Evolutionary conservation across 2,888 invertebrate species (phyloP), one percentile per base, ranked within the genome.

Genomic region (Oxystoma pomonae): DNA sequence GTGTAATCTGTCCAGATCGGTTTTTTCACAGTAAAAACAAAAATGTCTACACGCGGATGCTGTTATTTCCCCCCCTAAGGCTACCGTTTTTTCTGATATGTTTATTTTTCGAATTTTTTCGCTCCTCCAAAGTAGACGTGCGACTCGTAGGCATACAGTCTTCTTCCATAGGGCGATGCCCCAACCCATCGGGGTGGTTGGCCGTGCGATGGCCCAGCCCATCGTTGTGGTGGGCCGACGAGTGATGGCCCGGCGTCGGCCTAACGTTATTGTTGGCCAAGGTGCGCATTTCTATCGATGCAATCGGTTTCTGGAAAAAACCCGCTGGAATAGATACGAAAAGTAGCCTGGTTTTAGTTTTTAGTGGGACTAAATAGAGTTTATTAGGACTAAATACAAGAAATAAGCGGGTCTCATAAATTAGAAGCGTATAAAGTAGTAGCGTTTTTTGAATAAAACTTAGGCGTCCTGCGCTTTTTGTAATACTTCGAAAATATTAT

Each of bases 241-340:
- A 35, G 12, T 35, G 35, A 35, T 35, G 35, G 35, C 35, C 35
- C 55, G 0, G 57, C 19, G 70, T 65, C 52, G 76, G 70, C 66
- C 79, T 80, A 73, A 17, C n/a, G 59, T 87, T 89, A 80, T 89
- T 89, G 79, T 89, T 89, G 67, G 82, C 77, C 71, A 89, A 80
- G 78, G 87, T 87, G 58, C 89, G 87, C 84, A 89, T 87, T 81
- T 89, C 88, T 35, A 67, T 67, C 74, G 87, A 35, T 76, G 82
- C 81, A 77, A 82, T 83, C 79, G 82, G 81, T 77, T 80, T 82
- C 81, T 81, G 80, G 79, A 81, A 80, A 80, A 80, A 80, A 79
- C 79, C 79, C 80, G 78, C 80, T 80, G 80, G 76, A 80, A 80
- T 78, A 75, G 78, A 80, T 78, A 79, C 72, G 77, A 78, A 79